Evolutionary conservation across 2,797 vertebrate species (phyloP).

Genomic region (Chelonia mydas): DNA sequence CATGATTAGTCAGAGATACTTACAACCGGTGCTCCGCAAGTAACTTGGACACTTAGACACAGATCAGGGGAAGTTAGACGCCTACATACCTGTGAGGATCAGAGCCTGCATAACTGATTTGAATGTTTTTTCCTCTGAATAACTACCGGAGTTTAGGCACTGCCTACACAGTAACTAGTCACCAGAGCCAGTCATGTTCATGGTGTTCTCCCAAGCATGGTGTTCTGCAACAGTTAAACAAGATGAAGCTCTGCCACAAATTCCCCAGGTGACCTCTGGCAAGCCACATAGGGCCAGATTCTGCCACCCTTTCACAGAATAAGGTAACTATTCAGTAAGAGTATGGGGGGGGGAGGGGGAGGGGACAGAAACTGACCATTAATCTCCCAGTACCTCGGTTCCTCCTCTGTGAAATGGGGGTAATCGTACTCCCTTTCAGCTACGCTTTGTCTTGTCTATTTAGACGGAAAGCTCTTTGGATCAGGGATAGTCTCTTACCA

Average conservation of each 20-base stretch:
- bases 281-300: fast-evolving
- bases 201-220: not conserved
- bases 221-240: not conserved
- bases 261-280: fast-evolving
- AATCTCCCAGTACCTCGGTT: not conserved
- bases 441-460: not conserved
- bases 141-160: not conserved
- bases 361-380: not conserved
- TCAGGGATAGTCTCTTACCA: not conserved
- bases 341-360: not conserved
- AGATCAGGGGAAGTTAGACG: not conserved
- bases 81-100: not conserved
- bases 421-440: not conserved
- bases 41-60: not conserved
- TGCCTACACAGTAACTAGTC: not conserved
- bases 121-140: not conserved
- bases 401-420: not conserved
- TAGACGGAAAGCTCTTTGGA: not conserved
- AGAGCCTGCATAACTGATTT: not conserved
- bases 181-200: not conserved
- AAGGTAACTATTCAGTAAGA: not conserved
- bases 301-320: not conserved
- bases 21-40: not conserved
- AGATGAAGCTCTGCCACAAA: not conserved
- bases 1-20: not conserved